Conservation (phyloP, 2,113 vertebrate genomes). For the Formicarius rufipectus region DNA sequence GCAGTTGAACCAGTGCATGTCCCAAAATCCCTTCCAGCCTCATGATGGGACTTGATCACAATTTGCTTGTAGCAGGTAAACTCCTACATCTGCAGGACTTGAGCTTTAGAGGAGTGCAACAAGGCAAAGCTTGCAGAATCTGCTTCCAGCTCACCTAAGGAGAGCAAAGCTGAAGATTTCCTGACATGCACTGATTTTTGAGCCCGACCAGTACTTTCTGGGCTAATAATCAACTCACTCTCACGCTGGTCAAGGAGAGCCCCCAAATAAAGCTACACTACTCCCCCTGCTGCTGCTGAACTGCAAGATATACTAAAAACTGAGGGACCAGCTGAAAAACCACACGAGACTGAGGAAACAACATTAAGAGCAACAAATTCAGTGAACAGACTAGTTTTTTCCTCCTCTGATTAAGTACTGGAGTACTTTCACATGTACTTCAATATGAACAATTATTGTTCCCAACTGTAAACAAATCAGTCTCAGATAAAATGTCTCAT, state of each 20-base stretch:
- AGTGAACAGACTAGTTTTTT: not conserved
- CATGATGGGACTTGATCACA: not conserved
- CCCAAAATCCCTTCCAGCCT: not conserved
- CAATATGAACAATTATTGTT: not conserved
- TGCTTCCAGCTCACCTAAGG: not conserved
- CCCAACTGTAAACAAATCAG: not conserved
- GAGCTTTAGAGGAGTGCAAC: not conserved
- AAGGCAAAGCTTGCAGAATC: not conserved
- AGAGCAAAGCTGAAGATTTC: not conserved
- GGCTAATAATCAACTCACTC: not conserved
- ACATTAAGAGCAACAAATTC: not conserved
- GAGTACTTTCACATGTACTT: not conserved
- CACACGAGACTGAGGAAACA: not conserved
- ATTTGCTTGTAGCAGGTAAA: too few species aligned
- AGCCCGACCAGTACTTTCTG: not conserved
- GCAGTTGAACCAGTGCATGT: not conserved
- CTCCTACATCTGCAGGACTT: not conserved
- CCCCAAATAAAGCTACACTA: conserved; percentile 45
- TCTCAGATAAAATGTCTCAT: not conserved
- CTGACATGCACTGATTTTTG: not conserved
- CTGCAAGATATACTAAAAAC: not conserved
- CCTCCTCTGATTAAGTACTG: not conserved
- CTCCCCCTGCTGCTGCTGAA: conserved; percentile 59
- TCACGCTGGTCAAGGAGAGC: not conserved
- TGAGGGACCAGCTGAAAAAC: not conserved